Percentiles rank a stretch among this genome's conserved stretches.
Conservation (phyloP, 2,113 vertebrate genomes). For the Xiphias gladius region DNA sequence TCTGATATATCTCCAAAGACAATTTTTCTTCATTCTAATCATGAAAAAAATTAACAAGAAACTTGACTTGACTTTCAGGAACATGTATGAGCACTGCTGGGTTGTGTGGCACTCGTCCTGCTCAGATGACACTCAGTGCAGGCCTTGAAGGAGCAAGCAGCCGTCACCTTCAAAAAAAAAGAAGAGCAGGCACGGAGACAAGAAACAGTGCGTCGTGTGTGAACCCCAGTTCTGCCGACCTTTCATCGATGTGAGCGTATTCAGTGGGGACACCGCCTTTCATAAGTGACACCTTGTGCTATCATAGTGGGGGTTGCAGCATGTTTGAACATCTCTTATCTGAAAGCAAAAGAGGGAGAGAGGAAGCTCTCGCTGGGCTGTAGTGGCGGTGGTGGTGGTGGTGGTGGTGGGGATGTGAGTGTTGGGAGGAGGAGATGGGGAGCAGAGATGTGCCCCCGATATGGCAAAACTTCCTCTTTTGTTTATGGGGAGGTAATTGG, state of each 20-base stretch:
- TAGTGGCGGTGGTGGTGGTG: slow-evolving; percentile 11
- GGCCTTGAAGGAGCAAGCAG: slow-evolving; percentile 61
- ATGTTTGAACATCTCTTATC: slow-evolving; percentile 72
- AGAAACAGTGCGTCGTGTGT: slow-evolving; percentile 45
- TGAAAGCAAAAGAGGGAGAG: slow-evolving; percentile 55
- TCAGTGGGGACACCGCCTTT: slow-evolving; percentile 72
- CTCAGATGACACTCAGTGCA: slow-evolving; percentile 19
- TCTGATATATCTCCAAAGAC: not conserved
- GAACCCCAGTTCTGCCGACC: slow-evolving; percentile 72
- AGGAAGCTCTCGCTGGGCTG: slow-evolving; percentile 54
- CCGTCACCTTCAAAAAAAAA: slow-evolving; percentile 72
- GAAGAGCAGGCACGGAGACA: slow-evolving; percentile 52
- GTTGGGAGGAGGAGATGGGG: slow-evolving; percentile 7
- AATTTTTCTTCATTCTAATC: not conserved
- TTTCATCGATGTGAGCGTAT: slow-evolving; percentile 68
- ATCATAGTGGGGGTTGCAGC: slow-evolving; percentile 63
- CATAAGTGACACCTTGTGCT: slow-evolving; percentile 77
- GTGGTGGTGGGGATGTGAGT: not conserved
- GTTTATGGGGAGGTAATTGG: slow-evolving; percentile 78
- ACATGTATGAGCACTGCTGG: not conserved
- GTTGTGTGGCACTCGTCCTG: slow-evolving; percentile 11
- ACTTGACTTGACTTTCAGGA: not conserved
- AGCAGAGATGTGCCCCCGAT: slow-evolving; percentile 59
- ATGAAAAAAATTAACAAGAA: not conserved
- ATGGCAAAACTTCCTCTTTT: slow-evolving; percentile 76